A percentile compares a stretch with the other conserved stretches of the same genome.
These are phyloP conservation scores for Radopholus similis DNA, from an alignment of 1,140 invertebrate species.

Conservation along the genomic window DNA sequence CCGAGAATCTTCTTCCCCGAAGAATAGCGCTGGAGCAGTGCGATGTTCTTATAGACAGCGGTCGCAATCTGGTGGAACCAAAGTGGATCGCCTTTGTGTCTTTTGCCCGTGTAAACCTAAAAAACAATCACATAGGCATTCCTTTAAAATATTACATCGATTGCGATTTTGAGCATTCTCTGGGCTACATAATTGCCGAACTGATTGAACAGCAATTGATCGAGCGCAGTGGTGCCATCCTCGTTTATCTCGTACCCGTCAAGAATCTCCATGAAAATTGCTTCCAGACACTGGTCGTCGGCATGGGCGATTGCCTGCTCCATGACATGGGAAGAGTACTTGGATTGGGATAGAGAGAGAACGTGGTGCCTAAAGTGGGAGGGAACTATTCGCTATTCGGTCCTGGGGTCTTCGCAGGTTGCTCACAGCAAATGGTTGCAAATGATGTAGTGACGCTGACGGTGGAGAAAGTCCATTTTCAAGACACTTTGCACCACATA, in stretches of 20 bases:
- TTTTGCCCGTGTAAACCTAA: background rate
- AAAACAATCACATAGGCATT: too few species aligned
- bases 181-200: constrained; percentile 53
- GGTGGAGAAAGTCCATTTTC: constrained; percentile 2
- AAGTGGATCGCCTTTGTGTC: constrained; percentile 8
- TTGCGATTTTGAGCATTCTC: constrained; percentile 33
- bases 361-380: constrained; percentile 35
- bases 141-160: too few species aligned
- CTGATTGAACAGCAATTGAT: constrained; percentile 52
- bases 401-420: background rate
- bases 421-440: constrained; percentile 16
- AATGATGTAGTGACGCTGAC: constrained; percentile 31
- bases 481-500: constrained; percentile 35
- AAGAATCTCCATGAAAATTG: constrained; percentile 45
- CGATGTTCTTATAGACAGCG: background rate
- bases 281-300: constrained; percentile 13
- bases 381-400: constrained; percentile 9
- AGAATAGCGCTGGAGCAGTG: constrained; percentile 10
- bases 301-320: constrained; percentile 40
- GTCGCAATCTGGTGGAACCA: constrained; percentile 1
- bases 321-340: constrained; percentile 53
- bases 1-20: constrained; percentile 28
- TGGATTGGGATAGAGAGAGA: constrained; percentile 44
- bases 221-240: constrained; percentile 39
- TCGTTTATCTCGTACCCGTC: constrained; percentile 46